Conservation (phyloP, 2,113 vertebrate genomes). For the Anoura caudifer region DNA sequence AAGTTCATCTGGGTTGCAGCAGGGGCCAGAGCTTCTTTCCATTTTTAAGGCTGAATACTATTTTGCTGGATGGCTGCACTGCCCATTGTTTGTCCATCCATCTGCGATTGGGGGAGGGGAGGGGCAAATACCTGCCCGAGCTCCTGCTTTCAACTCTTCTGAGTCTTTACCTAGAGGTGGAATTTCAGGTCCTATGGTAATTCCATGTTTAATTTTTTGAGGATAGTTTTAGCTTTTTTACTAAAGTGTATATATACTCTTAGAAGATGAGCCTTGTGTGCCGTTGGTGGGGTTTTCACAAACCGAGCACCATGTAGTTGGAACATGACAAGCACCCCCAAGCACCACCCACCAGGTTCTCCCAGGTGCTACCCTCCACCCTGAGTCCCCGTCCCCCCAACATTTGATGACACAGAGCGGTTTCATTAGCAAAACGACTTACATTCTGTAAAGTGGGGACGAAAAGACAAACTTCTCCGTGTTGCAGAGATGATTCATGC, state of each 20-base stretch:
- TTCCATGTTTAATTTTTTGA: neutral
- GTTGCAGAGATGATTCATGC: neutral
- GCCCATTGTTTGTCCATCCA: neutral
- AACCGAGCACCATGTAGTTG: neutral
- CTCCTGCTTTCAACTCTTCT: no score
- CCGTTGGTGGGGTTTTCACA: neutral
- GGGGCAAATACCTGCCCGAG: neutral
- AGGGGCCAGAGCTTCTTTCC: neutral
- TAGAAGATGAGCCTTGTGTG: neutral
- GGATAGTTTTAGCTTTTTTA: neutral
- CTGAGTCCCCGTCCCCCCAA: neutral
- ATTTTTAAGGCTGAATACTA: neutral
- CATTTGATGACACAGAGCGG: neutral
- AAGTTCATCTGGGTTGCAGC: neutral
- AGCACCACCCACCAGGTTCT: neutral
- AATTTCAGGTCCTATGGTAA: neutral
- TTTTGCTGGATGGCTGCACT: no score
- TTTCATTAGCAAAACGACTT: neutral
- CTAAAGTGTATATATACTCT: neutral
- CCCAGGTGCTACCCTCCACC: accelerated
- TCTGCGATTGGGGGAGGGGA: no score
- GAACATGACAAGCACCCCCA: accelerated
- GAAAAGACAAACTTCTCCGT: neutral
- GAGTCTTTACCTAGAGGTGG: neutral
- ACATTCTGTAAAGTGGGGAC: neutral